Conservation (phyloP, 1,140 invertebrate species). For the Calycopis cecrops region DNA sequence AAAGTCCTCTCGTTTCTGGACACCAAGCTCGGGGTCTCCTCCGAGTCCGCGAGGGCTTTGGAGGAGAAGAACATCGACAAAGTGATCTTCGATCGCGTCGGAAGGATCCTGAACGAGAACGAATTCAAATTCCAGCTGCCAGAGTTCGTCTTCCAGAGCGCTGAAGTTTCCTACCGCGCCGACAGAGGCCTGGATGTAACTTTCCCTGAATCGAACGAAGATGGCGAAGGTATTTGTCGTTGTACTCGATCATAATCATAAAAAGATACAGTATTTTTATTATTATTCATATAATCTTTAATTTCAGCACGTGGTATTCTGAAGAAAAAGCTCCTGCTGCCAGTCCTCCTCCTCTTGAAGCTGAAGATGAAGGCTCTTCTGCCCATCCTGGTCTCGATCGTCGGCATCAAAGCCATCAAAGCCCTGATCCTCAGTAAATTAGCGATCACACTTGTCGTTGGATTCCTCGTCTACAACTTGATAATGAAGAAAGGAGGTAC, state of each 20-base stretch:
- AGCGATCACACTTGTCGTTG: conserved; percentile 85
- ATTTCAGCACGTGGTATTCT: conserved; percentile 78
- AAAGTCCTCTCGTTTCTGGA: conserved; percentile 85
- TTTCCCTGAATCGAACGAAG: conserved; percentile 71
- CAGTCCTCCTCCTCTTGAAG: conserved; percentile 85
- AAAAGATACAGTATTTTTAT: background rate
- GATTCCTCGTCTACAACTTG: conserved; percentile 85
- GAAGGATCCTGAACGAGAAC: conserved; percentile 81
- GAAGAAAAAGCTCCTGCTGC: conserved; percentile 88
- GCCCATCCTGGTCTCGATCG: conserved; percentile 86
- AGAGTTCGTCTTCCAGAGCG: conserved; percentile 81
- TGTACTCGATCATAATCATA: conserved; percentile 1
- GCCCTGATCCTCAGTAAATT: conserved; percentile 88
- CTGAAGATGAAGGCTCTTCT: conserved; percentile 88
- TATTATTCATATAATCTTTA: conserved; percentile 14
- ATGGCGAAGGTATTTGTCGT: conserved; percentile 56
- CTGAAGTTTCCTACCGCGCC: conserved; percentile 80
- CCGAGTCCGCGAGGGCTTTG: conserved; percentile 75
- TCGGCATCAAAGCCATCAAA: conserved; percentile 88
- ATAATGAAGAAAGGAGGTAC: conserved; percentile 81
- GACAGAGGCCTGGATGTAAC: conserved; percentile 80
- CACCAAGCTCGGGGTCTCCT: conserved; percentile 78
- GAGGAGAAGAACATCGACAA: conserved; percentile 81
- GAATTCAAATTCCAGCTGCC: conserved; percentile 83
- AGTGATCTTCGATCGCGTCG: conserved; percentile 82